Base-by-base conservation (phyloP, 1,140 invertebrate species). In the Matsumurasca onukii region DNA sequence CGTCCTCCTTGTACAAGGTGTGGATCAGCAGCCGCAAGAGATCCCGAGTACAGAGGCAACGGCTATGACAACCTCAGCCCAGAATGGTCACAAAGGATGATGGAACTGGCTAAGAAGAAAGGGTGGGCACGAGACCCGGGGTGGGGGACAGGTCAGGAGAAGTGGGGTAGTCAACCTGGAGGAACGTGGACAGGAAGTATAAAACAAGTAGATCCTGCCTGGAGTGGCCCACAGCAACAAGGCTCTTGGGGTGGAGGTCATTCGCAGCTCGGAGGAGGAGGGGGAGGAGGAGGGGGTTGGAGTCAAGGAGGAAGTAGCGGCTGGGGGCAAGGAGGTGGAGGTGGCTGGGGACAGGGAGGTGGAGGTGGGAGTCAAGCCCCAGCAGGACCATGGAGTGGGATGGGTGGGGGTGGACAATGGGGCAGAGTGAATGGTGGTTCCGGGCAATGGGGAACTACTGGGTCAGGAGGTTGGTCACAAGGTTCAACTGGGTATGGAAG, bases 41-140 rank as follows among this genome's bases (percentile, higher is more conserved):
- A 52, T 57, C 45, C 55, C 0, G 69, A 72, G 3, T 76, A 76
- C 51, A 34, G 75, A 2, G 75, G 75, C 17, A 76, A 76, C 49
- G 75, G 75, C 24, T 76, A 76, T 61, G 75, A 76, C 20, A 76
- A 76, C 55, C 51, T 76, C 9, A 76, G 75, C 59, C 75, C 75
- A 0, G 75, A 76, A 68, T 76, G 75, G 75, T 15, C 45, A 0
- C 34, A 69, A 12, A 20, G 62, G 30, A 65, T 65, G 34, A 67
- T 49, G 34, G 63, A 20, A 30, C 48, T 34, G 30, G 31, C 45
- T 57, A 71, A 45, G 24, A 66, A 48, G 51, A 64, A 64, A 62
- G 34, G 67, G 12, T 31, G 57, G 30, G 29, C 27, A 5, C 52
- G 67, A 15, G 27, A 39, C 27, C 49, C 49, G 39, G 52, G 52